Evolutionary conservation across 2,888 invertebrate species (phyloP).

Genomic region (Sycophila texana): DNA sequence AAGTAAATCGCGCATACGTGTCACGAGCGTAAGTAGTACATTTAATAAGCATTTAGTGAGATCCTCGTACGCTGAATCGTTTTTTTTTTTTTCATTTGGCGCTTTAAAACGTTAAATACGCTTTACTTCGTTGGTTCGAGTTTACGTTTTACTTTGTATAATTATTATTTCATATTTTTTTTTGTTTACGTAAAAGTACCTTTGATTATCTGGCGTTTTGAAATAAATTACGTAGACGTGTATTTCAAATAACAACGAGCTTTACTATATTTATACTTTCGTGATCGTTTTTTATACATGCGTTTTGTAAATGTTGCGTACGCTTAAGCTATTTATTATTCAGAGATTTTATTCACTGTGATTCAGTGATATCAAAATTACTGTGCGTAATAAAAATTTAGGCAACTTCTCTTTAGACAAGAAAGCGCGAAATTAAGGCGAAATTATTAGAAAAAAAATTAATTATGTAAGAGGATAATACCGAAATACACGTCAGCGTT

Average conservation of each 20-base stretch:
- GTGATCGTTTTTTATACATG: slow-evolving; percentile 36
- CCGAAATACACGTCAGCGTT: slow-evolving; percentile 56
- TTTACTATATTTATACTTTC: slow-evolving; percentile 36
- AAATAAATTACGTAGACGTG: slow-evolving; percentile 50
- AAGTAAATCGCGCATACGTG: slow-evolving; percentile 52
- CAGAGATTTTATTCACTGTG: slow-evolving; percentile 46
- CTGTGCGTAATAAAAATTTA: slow-evolving; percentile 44
- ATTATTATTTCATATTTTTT: slow-evolving; percentile 36
- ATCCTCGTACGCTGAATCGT: slow-evolving; percentile 46
- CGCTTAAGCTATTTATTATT: slow-evolving; percentile 54
- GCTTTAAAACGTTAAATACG: slow-evolving; percentile 20
- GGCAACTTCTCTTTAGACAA: slow-evolving; percentile 26
- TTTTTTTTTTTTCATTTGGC: slow-evolving; percentile 46
- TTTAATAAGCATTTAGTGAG: slow-evolving; percentile 55
- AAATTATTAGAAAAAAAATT: slow-evolving; percentile 28
- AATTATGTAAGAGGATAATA: slow-evolving; percentile 33
- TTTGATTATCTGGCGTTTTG: slow-evolving; percentile 39
- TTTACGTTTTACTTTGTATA: slow-evolving; percentile 47
- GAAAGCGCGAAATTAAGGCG: slow-evolving; percentile 23
- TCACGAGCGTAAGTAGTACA: slow-evolving; percentile 49
- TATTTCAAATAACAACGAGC: slow-evolving; percentile 52
- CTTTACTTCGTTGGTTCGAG: slow-evolving; percentile 26
- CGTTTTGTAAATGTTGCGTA: slow-evolving; percentile 49
- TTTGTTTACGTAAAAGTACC: slow-evolving; percentile 37
- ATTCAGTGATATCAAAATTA: slow-evolving; percentile 51